Evolutionary conservation across 2,888 invertebrate species (phyloP), one percentile per base, ranked within the genome.

Genomic region (Megastigmus dorsalis): DNA sequence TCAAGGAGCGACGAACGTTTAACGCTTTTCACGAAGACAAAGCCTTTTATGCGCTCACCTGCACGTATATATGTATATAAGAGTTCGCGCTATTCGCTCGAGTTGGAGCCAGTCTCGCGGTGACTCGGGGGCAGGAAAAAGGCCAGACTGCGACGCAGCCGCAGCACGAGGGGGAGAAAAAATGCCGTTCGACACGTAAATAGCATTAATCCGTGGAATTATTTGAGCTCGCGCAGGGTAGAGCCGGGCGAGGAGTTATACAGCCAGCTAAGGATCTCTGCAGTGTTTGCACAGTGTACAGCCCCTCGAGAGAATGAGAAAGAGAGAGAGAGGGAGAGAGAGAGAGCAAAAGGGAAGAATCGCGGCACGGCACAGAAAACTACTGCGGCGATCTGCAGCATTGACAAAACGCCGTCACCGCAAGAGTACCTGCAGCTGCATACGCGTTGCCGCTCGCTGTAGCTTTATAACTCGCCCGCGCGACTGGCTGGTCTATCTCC

Each of bases 331-430:
- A n/a, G n/a, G n/a, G n/a, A n/a, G n/a, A n/a, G n/a, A n/a, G n/a
- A n/a, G n/a, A n/a, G n/a, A n/a, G n/a, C n/a, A n/a, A n/a, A n/a
- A n/a, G 52, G 28, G 28, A 52, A 52, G 28, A 52, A 52, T 52
- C 52, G 52, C n/a, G n/a, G n/a, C n/a, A 15, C 13, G n/a, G n/a
- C 54, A 23, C 43, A 59, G 59, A 59, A 59, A 59, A 43, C 59
- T 59, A 59, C 43, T n/a, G n/a, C 33, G 33, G 52, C 18, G 28
- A 26, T 26, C 41, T 10, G 28, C 59, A 23, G 18, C 60, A 75
- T 78, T 78, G 77, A 77, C 78, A 78, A 80, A 81, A 79, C 78
- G 78, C 67, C 78, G 78, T 78, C 77, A 73, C 74, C 74, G 68
- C 76, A n/a, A n/a, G n/a, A n/a, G n/a, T n/a, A n/a, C n/a, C n/a